A percentile compares a stretch with the other conserved stretches of the same genome.
Evolutionary conservation across 2,888 invertebrate species (phyloP).

Genomic region (Congeria kusceri): DNA sequence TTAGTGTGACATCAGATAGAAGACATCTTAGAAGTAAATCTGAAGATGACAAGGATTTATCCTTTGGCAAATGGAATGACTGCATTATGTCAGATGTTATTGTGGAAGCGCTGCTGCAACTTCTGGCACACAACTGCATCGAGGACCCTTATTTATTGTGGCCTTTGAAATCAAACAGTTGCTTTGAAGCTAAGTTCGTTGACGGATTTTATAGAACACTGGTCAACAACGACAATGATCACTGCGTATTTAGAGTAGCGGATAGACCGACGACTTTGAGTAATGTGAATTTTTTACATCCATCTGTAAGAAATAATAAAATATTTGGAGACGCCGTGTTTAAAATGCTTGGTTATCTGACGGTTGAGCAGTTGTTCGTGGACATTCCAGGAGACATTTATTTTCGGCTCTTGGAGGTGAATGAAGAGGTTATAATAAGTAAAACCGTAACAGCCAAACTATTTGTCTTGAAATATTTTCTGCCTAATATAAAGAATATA

Average conservation of each 20-base stretch:
- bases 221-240: too few relatives aligned
- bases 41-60: conserved; percentile 17
- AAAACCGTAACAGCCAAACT: conserved; percentile 13
- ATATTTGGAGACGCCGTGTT: neutral
- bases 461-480: conserved; percentile 37
- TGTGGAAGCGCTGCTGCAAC: neutral
- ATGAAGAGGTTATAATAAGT: neutral
- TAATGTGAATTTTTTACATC: neutral
- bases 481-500: conserved; percentile 28
- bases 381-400: neutral
- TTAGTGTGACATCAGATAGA: conserved; percentile 78
- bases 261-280: neutral
- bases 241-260: too few relatives aligned
- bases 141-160: too few relatives aligned
- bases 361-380: neutral
- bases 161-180: too few relatives aligned
- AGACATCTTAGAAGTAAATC: conserved; percentile 68
- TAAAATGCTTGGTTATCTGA: too few relatives aligned
- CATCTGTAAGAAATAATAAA: neutral
- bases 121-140: neutral
- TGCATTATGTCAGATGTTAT: conserved; percentile 3
- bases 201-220: too few relatives aligned
- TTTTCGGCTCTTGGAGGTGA: neutral
- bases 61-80: neutral
- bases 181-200: too few relatives aligned